These are phyloP conservation scores for Acronicta alni DNA, from an alignment of 2,888 invertebrate genomes.

Conservation along the genomic window DNA sequence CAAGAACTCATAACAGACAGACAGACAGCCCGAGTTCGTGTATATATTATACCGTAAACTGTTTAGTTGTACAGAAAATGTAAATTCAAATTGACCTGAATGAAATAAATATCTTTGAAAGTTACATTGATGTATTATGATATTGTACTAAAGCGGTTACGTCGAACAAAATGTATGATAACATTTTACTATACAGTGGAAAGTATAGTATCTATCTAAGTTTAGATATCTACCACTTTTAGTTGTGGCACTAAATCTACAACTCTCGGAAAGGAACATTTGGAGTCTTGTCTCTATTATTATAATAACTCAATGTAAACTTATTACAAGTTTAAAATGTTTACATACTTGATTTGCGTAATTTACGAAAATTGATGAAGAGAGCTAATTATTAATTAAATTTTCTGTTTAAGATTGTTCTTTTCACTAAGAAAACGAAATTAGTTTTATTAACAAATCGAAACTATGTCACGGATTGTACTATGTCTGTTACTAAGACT, in stretches of 20 bases:
- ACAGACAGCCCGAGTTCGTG: constrained; percentile 19
- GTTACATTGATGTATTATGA: not conserved
- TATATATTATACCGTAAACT: constrained; percentile 34
- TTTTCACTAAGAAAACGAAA: constrained; percentile 8
- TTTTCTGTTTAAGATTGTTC: constrained; percentile 5
- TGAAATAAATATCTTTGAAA: constrained; percentile 12
- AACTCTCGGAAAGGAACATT: too few species aligned
- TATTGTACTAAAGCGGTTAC: not conserved
- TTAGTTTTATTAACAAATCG: not conserved
- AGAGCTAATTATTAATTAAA: constrained; percentile 16
- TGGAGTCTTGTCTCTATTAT: too few species aligned
- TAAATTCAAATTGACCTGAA: constrained; percentile 3
- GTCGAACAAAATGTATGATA: too few species aligned
- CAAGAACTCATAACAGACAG: constrained; percentile 6
- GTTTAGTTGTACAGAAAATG: constrained; percentile 4
- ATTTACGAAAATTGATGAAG: constrained; percentile 14
- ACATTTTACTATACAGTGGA: too few species aligned
- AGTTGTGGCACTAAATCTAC: too few species aligned
- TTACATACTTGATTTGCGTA: constrained; percentile 17
- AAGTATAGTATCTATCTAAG: too few species aligned
- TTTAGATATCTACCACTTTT: too few species aligned
- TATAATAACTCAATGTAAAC: not conserved
- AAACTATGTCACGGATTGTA: too few species aligned
- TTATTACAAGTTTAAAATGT: constrained; percentile 21
- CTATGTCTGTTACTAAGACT: not conserved